Conservation (phyloP, 2,888 invertebrate species). For the Tromatobia lineatoria region DNA sequence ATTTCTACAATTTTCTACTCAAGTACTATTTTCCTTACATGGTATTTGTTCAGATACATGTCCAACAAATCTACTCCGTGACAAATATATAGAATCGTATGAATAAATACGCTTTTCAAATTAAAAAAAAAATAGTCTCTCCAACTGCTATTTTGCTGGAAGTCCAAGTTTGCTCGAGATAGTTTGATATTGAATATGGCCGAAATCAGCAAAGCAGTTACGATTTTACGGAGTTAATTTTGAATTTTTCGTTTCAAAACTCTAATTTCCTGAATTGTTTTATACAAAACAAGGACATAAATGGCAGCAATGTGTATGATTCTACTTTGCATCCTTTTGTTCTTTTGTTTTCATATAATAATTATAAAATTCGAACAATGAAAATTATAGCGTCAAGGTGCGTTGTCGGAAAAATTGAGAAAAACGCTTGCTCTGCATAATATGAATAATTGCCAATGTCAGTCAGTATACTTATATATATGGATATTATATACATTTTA, state of each 20-base stretch:
- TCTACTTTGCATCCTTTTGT: too few species aligned
- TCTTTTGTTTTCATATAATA: background rate
- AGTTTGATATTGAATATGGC: too few species aligned
- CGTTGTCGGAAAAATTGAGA: conserved; percentile 30
- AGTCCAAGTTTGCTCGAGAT: too few species aligned
- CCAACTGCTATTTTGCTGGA: too few species aligned
- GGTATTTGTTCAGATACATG: background rate
- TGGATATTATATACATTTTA: background rate
- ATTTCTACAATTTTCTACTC: background rate
- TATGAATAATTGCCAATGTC: conserved; percentile 47
- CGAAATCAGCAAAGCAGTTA: too few species aligned
- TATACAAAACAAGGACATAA: too few species aligned
- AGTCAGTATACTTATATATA: background rate
- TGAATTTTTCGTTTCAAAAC: too few species aligned
- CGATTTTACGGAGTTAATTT: too few species aligned
- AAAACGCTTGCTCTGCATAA: conserved; percentile 41
- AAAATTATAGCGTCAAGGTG: conserved; percentile 15
- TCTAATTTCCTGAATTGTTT: too few species aligned
- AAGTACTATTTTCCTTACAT: background rate
- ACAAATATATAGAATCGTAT: background rate
- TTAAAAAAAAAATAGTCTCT: too few species aligned
- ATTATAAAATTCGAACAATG: background rate
- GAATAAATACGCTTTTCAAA: too few species aligned
- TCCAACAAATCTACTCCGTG: conserved; percentile 7
- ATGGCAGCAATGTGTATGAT: too few species aligned